A percentile compares a stretch with the other conserved stretches of the same genome.
Conservation (phyloP, 2,113 vertebrate genomes). For the Glaucomys volans region DNA sequence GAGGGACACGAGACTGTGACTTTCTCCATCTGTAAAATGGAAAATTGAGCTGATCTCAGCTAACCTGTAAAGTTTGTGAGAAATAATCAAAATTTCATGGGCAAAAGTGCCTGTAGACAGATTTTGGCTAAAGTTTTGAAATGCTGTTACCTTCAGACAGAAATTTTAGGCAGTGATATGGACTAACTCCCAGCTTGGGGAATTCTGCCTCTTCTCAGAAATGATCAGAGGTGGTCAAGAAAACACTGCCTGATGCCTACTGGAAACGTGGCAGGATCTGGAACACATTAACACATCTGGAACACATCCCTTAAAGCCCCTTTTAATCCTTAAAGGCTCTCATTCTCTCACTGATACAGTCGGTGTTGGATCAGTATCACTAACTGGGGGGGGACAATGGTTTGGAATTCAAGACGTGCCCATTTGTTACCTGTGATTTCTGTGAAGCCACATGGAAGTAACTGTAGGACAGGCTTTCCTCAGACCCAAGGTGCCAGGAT, state of each 20-base stretch:
- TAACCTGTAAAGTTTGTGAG: neutral
- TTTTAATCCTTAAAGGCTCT: neutral
- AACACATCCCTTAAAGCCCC: too few species aligned
- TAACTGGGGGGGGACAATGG: neutral
- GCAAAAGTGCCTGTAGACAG: neutral
- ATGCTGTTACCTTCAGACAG: neutral
- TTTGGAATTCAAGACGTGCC: neutral
- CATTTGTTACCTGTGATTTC: neutral
- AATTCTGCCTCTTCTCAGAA: constrained; percentile 14
- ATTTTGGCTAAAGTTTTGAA: neutral
- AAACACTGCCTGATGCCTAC: neutral
- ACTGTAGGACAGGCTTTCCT: neutral
- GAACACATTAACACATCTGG: too few species aligned
- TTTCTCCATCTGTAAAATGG: neutral
- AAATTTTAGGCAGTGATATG: neutral
- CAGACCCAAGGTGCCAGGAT: neutral
- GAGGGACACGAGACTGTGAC: neutral
- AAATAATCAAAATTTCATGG: neutral
- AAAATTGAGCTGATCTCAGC: neutral
- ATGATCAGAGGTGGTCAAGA: neutral
- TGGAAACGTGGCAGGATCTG: neutral
- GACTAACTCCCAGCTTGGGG: neutral
- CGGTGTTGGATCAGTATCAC: neutral
- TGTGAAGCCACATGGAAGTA: neutral
- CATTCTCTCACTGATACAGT: neutral